Percentiles rank a stretch among this genome's conserved stretches.
Conservation (phyloP, 2,113 vertebrate species). For the Narcine bancroftii region DNA sequence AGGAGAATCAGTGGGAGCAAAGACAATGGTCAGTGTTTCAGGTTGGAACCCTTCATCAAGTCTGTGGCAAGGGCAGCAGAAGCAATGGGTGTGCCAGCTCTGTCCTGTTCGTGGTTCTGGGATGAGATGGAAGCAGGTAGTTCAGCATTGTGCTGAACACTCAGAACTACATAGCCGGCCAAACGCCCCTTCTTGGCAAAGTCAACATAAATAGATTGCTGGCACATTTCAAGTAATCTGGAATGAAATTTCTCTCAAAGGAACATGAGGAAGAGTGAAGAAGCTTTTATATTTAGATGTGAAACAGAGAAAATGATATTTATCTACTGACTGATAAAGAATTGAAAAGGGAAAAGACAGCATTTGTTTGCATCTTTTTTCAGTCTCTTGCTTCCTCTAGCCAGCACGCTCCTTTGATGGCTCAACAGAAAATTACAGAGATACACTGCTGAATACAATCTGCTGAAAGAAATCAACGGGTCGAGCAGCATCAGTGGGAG, state of each 20-base stretch:
- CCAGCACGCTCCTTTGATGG: neutral
- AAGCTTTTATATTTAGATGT: neutral
- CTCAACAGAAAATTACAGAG: neutral
- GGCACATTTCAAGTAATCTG: neutral
- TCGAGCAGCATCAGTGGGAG: too few species aligned
- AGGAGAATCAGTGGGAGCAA: too few species aligned
- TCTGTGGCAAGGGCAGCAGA: too few species aligned
- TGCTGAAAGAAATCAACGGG: too few species aligned
- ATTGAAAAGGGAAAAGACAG: neutral
- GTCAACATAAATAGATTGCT: neutral
- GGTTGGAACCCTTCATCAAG: too few species aligned
- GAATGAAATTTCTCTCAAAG: slow-evolving; percentile 11
- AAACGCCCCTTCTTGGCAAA: neutral
- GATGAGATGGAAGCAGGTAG: too few species aligned
- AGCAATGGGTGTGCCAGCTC: too few species aligned
- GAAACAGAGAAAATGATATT: neutral
- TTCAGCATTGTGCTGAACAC: too few species aligned
- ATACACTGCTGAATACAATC: neutral
- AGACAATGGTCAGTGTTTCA: too few species aligned
- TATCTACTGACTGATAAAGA: neutral
- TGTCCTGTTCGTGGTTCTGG: too few species aligned
- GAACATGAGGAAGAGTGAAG: neutral
- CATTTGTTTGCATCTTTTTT: neutral
- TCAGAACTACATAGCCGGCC: neutral
- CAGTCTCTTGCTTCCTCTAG: neutral